Conservation (phyloP, 2,113 vertebrate species). For the Aptenodytes patagonicus region DNA sequence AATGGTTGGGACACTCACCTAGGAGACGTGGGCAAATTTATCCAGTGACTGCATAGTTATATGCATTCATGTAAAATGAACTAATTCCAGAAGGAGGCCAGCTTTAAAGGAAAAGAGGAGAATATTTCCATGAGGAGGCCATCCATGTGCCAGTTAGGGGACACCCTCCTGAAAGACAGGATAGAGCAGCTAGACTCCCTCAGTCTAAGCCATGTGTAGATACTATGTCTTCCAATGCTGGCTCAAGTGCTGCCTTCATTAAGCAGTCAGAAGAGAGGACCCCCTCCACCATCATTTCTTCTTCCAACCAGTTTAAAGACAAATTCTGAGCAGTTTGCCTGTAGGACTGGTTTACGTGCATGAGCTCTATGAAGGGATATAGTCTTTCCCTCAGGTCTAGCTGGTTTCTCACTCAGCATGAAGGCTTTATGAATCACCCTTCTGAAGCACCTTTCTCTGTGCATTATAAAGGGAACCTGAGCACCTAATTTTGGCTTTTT, state of each 20-base stretch:
- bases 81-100: neutral
- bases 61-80: neutral
- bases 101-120: neutral
- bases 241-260: neutral
- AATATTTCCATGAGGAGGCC: neutral
- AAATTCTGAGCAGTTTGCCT: neutral
- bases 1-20: neutral
- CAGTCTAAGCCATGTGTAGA: accelerated
- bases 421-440: neutral
- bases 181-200: neutral
- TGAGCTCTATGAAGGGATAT: neutral
- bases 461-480: neutral
- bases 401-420: neutral
- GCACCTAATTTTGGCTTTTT: neutral
- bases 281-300: neutral
- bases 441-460: neutral
- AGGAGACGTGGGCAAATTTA: neutral
- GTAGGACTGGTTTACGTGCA: neutral
- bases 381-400: neutral
- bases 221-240: neutral
- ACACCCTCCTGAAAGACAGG: neutral
- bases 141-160: too few species aligned
- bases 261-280: neutral
- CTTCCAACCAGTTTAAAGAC: neutral
- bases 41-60: neutral